phyloP scores from a whole-genome alignment of 1,140 invertebrate genomes.

The Drosophila neocordata region DNA sequence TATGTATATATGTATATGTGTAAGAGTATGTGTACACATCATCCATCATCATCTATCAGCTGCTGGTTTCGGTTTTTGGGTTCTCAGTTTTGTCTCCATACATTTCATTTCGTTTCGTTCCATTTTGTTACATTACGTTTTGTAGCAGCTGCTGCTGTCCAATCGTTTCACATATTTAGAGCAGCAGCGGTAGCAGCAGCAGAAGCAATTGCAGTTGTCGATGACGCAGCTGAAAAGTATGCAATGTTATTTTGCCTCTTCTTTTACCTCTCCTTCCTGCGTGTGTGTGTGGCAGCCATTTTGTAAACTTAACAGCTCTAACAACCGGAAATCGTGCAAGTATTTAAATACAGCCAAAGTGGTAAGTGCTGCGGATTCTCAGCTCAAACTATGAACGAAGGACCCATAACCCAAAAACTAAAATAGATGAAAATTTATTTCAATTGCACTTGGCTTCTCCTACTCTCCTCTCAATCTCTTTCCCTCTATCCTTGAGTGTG shows the following conservation, averaged over 20 bases:
- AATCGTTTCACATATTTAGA: slow-evolving; percentile 27
- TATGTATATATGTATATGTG: neutral
- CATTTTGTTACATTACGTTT: slow-evolving; percentile 1
- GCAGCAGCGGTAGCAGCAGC: slow-evolving; percentile 10
- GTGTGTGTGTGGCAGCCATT: slow-evolving; percentile 61
- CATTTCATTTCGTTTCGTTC: slow-evolving; percentile 10
- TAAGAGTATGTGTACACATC: neutral
- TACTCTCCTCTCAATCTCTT: neutral
- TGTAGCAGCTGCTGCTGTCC: slow-evolving; percentile 18
- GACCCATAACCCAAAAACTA: slow-evolving; percentile 64
- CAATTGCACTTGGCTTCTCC: slow-evolving; percentile 37
- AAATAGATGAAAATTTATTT: slow-evolving; percentile 78
- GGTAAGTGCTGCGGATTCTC: slow-evolving; percentile 57
- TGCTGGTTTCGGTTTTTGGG: slow-evolving; percentile 17
- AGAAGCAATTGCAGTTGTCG: slow-evolving; percentile 29
- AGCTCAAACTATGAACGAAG: slow-evolving; percentile 1
- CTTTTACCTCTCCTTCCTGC: neutral
- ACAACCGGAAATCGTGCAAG: slow-evolving; percentile 79
- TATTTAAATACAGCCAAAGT: slow-evolving; percentile 73
- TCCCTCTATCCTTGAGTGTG: neutral
- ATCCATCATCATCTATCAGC: slow-evolving; percentile 17
- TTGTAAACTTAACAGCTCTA: slow-evolving; percentile 69
- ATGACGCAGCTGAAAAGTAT: slow-evolving; percentile 52
- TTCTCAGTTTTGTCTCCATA: slow-evolving; percentile 12
- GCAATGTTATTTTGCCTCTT: slow-evolving; percentile 43